phyloP scores from a whole-genome alignment of 2,113 vertebrate species.

The Macquaria australasica region DNA sequence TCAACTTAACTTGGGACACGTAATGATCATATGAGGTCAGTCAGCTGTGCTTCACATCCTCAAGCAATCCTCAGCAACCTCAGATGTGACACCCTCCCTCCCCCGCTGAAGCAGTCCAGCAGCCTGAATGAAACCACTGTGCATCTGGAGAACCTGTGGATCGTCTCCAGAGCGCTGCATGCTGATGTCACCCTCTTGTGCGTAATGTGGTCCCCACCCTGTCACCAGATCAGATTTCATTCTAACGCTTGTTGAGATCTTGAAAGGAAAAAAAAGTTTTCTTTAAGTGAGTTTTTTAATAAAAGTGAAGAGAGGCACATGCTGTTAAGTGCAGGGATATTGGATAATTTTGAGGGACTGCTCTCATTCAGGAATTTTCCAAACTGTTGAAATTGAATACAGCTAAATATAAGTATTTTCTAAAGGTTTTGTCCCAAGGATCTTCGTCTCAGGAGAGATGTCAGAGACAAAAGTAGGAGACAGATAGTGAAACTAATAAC shows the following conservation, averaged over 20 bases:
- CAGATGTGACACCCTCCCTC: constrained; percentile 58
- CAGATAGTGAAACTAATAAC: no score
- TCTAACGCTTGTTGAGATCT: constrained; percentile 14
- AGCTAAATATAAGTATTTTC: no score
- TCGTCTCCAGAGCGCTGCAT: constrained; percentile 61
- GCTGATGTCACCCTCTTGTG: constrained; percentile 76
- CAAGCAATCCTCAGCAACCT: constrained; percentile 37
- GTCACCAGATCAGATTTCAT: constrained; percentile 52
- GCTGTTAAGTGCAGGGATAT: not conserved
- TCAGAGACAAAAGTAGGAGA: no score
- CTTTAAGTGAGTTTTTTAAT: not conserved
- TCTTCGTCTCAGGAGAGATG: no score
- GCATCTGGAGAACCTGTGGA: constrained; percentile 76
- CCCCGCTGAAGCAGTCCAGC: constrained; percentile 27
- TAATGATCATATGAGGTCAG: constrained; percentile 64
- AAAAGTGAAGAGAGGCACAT: not conserved
- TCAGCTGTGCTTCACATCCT: constrained; percentile 61
- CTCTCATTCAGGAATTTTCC: no score
- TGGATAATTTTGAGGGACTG: not conserved
- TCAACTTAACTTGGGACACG: constrained; percentile 19
- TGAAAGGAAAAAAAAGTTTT: not conserved
- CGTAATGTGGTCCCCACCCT: constrained; percentile 69
- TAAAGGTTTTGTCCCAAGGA: no score
- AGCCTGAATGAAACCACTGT: constrained; percentile 72
- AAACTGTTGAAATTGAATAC: no score